Conservation (phyloP, 2,113 vertebrate genomes). For the Clarias batrachus region DNA sequence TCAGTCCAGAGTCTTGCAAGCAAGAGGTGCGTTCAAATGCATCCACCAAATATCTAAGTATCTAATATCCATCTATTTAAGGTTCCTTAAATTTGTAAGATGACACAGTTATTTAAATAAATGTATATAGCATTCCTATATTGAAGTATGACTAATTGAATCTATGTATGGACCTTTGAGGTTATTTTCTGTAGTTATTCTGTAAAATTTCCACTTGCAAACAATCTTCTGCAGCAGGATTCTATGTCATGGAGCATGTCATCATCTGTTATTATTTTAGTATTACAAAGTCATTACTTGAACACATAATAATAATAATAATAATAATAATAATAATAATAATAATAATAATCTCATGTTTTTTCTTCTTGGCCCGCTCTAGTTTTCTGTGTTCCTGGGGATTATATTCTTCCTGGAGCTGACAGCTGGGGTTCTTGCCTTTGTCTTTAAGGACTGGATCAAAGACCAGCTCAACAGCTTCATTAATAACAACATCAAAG, state of each 20-base stretch:
- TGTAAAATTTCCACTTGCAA: neutral
- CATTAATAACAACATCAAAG: conserved; percentile 90
- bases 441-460: conserved; percentile 93
- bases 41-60: neutral
- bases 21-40: neutral
- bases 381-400: conserved; percentile 90
- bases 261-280: neutral
- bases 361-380: conserved; percentile 18
- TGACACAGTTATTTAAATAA: neutral
- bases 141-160: neutral
- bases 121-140: neutral
- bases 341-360: neutral
- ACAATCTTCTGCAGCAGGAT: neutral
- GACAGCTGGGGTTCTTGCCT: conserved; percentile 84
- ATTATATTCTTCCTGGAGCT: conserved; percentile 92
- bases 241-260: neutral
- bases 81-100: neutral
- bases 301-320: neutral
- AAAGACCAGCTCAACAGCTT: conserved; percentile 90
- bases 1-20: neutral
- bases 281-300: neutral
- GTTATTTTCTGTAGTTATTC: neutral
- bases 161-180: neutral
- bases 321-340: neutral
- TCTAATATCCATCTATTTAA: neutral